Evolutionary conservation across 2,797 vertebrate species (phyloP).

Genomic region (Toxotes lorentzi): DNA sequence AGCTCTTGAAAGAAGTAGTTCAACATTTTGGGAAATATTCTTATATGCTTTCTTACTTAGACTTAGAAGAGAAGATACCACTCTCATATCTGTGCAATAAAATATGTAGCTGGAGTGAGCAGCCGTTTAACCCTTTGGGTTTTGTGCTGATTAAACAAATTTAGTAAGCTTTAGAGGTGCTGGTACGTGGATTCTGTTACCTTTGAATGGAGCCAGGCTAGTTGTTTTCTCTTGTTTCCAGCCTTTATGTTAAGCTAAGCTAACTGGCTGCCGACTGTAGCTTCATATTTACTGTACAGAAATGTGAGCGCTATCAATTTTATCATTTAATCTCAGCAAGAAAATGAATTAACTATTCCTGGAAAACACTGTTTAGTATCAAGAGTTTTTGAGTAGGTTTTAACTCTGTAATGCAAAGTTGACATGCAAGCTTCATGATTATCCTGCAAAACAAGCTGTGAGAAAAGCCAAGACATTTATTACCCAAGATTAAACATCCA

Average conservation of each 20-base stretch:
- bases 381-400: constrained; percentile 14
- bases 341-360: background rate
- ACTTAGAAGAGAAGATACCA: background rate
- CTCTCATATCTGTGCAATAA: background rate
- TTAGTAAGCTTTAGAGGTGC: background rate
- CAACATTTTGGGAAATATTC: background rate
- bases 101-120: background rate
- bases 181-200: background rate
- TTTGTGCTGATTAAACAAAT: background rate
- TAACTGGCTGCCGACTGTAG: background rate
- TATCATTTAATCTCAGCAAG: background rate
- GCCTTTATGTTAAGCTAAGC: background rate
- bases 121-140: background rate
- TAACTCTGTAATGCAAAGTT: constrained; percentile 27
- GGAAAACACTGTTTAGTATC: background rate
- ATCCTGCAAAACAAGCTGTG: constrained; percentile 54
- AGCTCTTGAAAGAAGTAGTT: background rate
- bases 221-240: background rate
- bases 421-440: constrained; percentile 35
- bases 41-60: background rate
- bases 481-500: constrained; percentile 74
- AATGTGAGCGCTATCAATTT: background rate
- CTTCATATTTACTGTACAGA: background rate
- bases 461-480: constrained; percentile 61
- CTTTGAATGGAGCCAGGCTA: background rate